Conservation (phyloP, 2,797 vertebrate species). For the Chelonia mydas region DNA sequence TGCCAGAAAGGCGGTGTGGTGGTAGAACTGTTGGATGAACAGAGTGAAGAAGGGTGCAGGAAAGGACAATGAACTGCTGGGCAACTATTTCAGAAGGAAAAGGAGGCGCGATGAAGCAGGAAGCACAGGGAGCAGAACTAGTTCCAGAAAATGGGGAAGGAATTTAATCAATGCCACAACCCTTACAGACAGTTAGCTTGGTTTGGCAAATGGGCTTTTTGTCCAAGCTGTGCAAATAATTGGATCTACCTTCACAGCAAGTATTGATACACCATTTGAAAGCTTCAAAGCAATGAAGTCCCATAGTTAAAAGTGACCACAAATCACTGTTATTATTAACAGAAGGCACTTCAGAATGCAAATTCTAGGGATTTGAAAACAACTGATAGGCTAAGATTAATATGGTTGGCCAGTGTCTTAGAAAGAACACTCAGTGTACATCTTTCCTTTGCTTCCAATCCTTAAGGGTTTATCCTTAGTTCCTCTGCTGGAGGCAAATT, state of each 20-base stretch:
- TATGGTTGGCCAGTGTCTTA: neutral
- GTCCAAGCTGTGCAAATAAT: neutral
- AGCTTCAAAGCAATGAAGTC: neutral
- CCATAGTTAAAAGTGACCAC: neutral
- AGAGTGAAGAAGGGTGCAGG: neutral
- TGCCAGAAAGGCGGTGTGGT: neutral
- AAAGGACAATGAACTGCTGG: neutral
- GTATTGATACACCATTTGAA: neutral
- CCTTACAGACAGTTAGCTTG: neutral
- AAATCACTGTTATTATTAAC: neutral
- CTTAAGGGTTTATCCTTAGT: conserved; percentile 5
- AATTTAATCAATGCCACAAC: neutral
- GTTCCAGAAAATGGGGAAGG: fast-evolving
- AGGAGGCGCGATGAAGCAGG: neutral
- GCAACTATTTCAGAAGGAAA: neutral
- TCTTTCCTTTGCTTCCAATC: neutral
- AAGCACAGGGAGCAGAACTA: neutral
- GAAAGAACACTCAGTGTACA: neutral
- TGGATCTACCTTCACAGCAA: neutral
- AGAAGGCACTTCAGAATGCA: neutral
- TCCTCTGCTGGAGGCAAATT: conserved; percentile 36
- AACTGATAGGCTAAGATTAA: neutral
- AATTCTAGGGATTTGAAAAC: neutral
- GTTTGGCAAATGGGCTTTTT: neutral
- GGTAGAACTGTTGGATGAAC: neutral